Evolutionary conservation across 2,797 vertebrate species (phyloP).

Genomic region (Clarias laeviceps): DNA sequence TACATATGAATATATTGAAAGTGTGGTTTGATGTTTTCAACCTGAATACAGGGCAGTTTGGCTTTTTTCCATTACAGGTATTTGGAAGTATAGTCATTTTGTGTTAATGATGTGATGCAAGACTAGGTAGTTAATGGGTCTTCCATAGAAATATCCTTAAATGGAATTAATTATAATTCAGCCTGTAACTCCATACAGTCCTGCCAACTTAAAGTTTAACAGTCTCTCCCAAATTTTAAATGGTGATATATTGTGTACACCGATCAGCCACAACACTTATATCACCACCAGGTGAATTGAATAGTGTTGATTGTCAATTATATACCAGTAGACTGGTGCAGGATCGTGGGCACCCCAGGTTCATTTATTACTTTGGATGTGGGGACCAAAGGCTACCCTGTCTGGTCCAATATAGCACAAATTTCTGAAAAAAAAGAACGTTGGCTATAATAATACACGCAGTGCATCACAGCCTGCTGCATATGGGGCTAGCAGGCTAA

Average conservation of each 20-base stretch:
- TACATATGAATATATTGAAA: neutral
- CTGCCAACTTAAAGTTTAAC: neutral
- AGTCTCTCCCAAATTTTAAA: conserved; percentile 8
- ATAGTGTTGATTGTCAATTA: too few relatives aligned
- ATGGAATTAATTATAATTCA: neutral
- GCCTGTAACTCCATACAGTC: neutral
- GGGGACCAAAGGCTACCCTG: too few relatives aligned
- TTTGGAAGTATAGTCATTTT: neutral
- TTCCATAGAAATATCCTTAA: neutral
- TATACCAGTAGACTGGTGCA: too few relatives aligned
- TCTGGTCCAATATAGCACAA: too few relatives aligned
- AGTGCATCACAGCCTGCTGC: too few relatives aligned
- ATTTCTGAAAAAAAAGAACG: too few relatives aligned
- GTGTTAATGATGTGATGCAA: neutral
- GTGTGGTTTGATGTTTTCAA: neutral
- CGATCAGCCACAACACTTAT: too few relatives aligned
- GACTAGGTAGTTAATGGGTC: neutral
- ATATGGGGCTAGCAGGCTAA: too few relatives aligned
- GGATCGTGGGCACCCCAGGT: too few relatives aligned
- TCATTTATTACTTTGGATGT: too few relatives aligned
- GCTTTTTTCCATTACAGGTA: neutral
- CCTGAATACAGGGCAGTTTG: neutral
- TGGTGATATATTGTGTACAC: neutral
- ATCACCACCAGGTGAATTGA: too few relatives aligned
- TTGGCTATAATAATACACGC: too few relatives aligned